These are phyloP conservation scores for Hippocampus zosterae DNA, from an alignment of 2,113 vertebrate species.

Conservation along the genomic window DNA sequence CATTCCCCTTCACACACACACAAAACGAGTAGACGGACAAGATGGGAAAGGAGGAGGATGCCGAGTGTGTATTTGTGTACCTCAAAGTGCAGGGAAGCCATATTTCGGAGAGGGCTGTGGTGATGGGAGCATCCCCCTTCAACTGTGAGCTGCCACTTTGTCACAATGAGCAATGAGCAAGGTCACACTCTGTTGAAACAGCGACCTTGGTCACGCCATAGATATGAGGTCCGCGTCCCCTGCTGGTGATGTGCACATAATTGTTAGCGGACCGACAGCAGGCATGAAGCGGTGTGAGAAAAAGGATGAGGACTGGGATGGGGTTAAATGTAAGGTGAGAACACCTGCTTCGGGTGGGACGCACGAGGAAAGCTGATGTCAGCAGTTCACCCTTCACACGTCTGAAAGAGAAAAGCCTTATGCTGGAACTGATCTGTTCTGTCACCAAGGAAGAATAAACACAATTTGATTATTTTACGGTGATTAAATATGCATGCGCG, in stretches of 20 bases:
- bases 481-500: neutral
- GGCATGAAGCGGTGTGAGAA: too few relatives aligned
- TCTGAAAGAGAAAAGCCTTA: neutral
- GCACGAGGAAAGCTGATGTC: slow-evolving; percentile 17
- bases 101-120: slow-evolving; percentile 19
- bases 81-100: slow-evolving; percentile 8
- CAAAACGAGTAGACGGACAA: neutral
- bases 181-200: slow-evolving; percentile 23
- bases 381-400: slow-evolving; percentile 11
- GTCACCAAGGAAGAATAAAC: neutral
- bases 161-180: slow-evolving; percentile 17
- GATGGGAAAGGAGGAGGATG: neutral
- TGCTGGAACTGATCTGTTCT: neutral
- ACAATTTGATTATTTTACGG: neutral
- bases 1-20: neutral
- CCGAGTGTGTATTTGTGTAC: too few relatives aligned
- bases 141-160: neutral
- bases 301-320: slow-evolving; percentile 10
- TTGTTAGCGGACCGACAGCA: slow-evolving; percentile 12
- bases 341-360: slow-evolving; percentile 15
- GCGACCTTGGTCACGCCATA: slow-evolving; percentile 45
- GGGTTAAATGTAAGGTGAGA: slow-evolving; percentile 27
- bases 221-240: slow-evolving; percentile 20
- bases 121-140: slow-evolving; percentile 9
- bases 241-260: slow-evolving; percentile 9